phyloP scores from a whole-genome alignment of 2,888 invertebrate genomes.

The Latrodectus elegans region DNA sequence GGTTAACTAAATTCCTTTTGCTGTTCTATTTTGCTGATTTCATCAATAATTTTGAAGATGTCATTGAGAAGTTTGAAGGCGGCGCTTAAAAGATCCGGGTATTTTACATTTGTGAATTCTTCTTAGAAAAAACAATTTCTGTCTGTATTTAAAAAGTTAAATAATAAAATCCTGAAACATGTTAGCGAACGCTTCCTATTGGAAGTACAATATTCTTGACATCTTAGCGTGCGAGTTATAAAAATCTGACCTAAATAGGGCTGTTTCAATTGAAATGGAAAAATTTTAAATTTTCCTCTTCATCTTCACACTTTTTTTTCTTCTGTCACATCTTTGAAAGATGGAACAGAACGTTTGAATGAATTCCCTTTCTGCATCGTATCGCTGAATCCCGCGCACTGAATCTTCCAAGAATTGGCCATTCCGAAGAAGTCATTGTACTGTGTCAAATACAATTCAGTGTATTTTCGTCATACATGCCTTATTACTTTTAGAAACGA shows the following conservation, averaged over 20 bases:
- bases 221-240: neutral
- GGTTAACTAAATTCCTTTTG: too few relatives aligned
- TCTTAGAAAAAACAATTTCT: too few relatives aligned
- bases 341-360: neutral
- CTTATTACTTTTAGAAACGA: neutral
- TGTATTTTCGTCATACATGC: constrained; percentile 3
- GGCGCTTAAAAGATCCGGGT: too few relatives aligned
- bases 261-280: neutral
- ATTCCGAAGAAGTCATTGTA: neutral
- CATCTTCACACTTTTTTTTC: neutral
- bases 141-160: too few relatives aligned
- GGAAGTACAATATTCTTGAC: neutral
- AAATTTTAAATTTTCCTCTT: neutral
- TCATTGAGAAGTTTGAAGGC: too few relatives aligned
- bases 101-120: too few relatives aligned
- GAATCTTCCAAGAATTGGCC: neutral
- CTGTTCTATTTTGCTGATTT: too few relatives aligned
- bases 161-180: neutral
- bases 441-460: neutral
- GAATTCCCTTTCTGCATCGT: neutral
- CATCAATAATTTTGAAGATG: too few relatives aligned
- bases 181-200: neutral
- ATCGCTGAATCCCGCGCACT: neutral
- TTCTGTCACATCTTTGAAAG: neutral
- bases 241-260: neutral